Evolutionary conservation across 1,140 invertebrate genomes (phyloP).

Genomic region (Pseudomyrmex cubaensis): DNA sequence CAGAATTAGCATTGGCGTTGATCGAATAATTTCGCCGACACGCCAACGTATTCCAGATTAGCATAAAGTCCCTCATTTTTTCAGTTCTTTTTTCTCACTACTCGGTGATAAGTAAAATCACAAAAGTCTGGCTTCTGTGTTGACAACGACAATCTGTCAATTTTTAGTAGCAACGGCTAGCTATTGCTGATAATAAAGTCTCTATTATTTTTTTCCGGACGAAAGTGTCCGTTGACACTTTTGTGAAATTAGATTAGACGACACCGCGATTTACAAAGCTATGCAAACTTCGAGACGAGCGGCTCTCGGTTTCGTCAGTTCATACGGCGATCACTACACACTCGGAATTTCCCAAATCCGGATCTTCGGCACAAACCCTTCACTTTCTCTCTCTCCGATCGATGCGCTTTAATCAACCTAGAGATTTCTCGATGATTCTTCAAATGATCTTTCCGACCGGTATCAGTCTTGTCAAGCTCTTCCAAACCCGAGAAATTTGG

Average conservation of each 20-base stretch:
- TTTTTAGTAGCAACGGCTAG: not conserved
- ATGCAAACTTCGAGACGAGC: not conserved
- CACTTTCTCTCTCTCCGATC: not conserved
- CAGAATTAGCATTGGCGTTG: slow-evolving; percentile 79
- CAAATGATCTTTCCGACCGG: not conserved
- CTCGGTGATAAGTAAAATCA: not conserved
- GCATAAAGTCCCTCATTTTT: slow-evolving; percentile 86
- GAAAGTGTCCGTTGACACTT: not conserved
- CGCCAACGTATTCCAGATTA: slow-evolving; percentile 86
- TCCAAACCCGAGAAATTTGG: not conserved
- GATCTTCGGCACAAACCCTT: not conserved
- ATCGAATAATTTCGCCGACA: slow-evolving; percentile 83
- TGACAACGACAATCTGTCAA: no score
- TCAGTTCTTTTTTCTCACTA: not conserved
- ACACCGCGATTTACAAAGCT: no score
- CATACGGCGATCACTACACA: slow-evolving; percentile 27
- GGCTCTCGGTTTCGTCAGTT: not conserved
- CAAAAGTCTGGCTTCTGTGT: not conserved
- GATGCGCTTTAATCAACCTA: no score
- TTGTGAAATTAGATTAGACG: not conserved
- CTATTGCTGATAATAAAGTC: not conserved
- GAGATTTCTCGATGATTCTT: not conserved
- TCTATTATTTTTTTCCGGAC: no score
- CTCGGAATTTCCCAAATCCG: not conserved
- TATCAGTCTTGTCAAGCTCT: not conserved